These are phyloP conservation scores for Palythoa grandis DNA, from an alignment of 92 coral and sea anemone genomes.

Conservation along the genomic window DNA sequence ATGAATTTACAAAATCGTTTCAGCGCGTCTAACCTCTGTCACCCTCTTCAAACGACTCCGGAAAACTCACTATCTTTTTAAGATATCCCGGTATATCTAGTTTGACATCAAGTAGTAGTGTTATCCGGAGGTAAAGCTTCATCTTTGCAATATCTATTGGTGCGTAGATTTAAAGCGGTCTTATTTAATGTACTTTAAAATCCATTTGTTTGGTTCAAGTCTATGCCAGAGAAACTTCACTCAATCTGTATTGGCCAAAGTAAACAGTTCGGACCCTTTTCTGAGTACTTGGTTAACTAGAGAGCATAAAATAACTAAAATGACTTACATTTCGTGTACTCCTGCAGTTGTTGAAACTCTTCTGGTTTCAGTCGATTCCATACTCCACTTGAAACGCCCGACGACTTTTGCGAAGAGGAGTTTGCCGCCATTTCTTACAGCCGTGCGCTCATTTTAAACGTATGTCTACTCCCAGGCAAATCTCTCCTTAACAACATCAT, in stretches of 20 bases:
- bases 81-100: constrained; percentile 30
- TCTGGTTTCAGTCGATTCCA: constrained; percentile 98
- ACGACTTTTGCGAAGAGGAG: constrained; percentile 64
- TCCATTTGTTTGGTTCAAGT: constrained; percentile 13
- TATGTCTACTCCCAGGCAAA: constrained; percentile 40
- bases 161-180: constrained; percentile 32
- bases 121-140: constrained; percentile 37
- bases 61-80: constrained; percentile 18
- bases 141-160: constrained; percentile 38
- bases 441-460: constrained; percentile 31
- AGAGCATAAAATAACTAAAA: constrained; percentile 50
- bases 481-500: constrained; percentile 48
- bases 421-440: constrained; percentile 71
- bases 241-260: constrained; percentile 2
- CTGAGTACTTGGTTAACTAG: constrained; percentile 62
- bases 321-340: constrained; percentile 98
- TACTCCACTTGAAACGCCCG: constrained; percentile 84
- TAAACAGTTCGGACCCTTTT: constrained; percentile 21
- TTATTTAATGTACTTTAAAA: constrained; percentile 1
- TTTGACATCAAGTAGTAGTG: constrained; percentile 35
- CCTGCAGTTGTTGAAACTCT: constrained; percentile 99
- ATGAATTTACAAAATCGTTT: not conserved
- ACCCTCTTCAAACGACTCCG: constrained; percentile 37
- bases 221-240: not conserved
- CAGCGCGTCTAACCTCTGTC: constrained; percentile 8